phyloP scores from a whole-genome alignment of 2,113 vertebrate genomes.

The Grallaria varia region DNA sequence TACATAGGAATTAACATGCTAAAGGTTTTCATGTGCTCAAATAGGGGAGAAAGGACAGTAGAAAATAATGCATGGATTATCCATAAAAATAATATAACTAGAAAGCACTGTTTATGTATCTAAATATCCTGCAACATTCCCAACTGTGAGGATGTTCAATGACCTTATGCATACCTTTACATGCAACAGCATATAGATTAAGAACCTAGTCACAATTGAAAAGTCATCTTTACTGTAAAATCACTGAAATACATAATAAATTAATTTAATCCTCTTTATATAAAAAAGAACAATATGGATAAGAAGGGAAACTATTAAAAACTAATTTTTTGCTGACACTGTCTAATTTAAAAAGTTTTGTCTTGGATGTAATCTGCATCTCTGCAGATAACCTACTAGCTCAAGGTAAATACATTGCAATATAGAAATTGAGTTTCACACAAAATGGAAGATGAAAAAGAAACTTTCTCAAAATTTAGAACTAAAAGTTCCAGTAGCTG shows the following conservation, averaged over 20 bases:
- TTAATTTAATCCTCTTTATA: background rate
- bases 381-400: background rate
- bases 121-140: background rate
- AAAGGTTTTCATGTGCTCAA: background rate
- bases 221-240: background rate
- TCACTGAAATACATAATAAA: background rate
- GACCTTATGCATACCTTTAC: background rate
- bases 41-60: background rate
- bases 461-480: constrained; percentile 7
- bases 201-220: background rate
- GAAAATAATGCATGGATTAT: background rate
- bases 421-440: background rate
- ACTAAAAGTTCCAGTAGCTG: background rate
- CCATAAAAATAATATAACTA: background rate
- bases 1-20: background rate
- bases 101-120: background rate
- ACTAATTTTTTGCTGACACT: background rate
- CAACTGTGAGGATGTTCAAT: background rate
- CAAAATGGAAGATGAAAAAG: background rate
- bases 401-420: background rate
- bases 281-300: background rate
- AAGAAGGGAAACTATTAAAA: background rate
- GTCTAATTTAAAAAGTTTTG: background rate
- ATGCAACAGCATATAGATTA: background rate
- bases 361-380: background rate